Evolutionary conservation across 2,113 vertebrate species (phyloP), one percentile per base, ranked within the genome.

Genomic region (Patagioenas fasciata): DNA sequence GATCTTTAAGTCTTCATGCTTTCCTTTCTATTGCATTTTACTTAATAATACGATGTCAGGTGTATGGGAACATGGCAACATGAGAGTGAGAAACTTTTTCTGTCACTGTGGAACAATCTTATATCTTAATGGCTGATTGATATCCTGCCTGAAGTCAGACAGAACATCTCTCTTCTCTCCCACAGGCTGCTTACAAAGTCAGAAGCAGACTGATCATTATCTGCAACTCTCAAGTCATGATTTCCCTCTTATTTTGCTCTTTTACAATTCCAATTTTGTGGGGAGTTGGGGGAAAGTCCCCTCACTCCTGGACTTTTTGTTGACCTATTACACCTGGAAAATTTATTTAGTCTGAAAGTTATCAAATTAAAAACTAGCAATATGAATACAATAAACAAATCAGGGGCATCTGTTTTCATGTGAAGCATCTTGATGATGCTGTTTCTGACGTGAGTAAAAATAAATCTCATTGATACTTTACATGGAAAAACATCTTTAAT

Each of bases 141-240:
- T 96, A 96, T 96, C 96, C 83, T 97, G 85, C 96, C 91, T 73
- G 83, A 92, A 93, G 86, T 89, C 74, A 75, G 75, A 80, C 89
- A 85, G 42, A 91, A 67, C 29, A 77, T 70, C 51, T 93, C 69
- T 95, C 23, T 90, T 24, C 80, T 96, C 90, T 93, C 88, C 91
- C 93, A 95, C 96, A 96, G 83, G 69, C 82, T 84, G 93, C 65
- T 84, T 85, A 70, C 74, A 61, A 87, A 97, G 53, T 92, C 83
- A 96, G 85, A 96, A 94, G 40, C 89, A 58, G 51, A 56, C 92
- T 96, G 96, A 97, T 97, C 91, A 82, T 86, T 97, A 96, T 96
- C 95, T 96, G 60, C 26, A 3, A 15, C 61, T 95, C 73, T 86
- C 31, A 60, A 93, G 83, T 97, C 88, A 97, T 62, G 93, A 87